Base-by-base conservation (phyloP, 2,888 invertebrate genomes). In the Cheilosia vernalis region DNA sequence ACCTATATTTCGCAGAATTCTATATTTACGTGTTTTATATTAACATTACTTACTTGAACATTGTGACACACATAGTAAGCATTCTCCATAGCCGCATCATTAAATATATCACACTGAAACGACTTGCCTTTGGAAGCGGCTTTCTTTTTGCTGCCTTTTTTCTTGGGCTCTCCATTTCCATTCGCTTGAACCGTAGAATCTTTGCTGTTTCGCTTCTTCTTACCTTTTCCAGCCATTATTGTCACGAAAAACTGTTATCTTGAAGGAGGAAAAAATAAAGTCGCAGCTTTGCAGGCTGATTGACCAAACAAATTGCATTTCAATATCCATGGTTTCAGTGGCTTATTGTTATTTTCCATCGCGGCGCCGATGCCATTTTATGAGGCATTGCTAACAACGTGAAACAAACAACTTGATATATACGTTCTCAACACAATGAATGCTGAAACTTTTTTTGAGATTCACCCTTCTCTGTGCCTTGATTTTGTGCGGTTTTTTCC, bases 11-110 rank as follows among this genome's bases (percentile, higher is more conserved):
- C 13, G 24, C 42, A 61, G 13, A 55, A 33, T 15, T 30, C 17
- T 56, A 17, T 15, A 13, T 13, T 3, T 4, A 4, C 13, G 37
- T 13, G 13, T 13, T 10, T 10, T 10, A 10, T 10, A 0, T 37
- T 37, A 3, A 13, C 37, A 13, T 37, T 37, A 37, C 13, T 61
- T 17, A 96, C 96, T 92, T 97, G 97, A 0, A 98, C 96, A 90
- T 97, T 98, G 90, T 98, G 98, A 88, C 98, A 98, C 0, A 96
- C 97, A 89, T 97, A 97, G 91, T 98, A 98, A 0, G 98, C 97
- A 90, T 98, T 98, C 87, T 97, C 96, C 97, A 98, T 98, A 0
- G 97, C 98, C 2, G 96, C 95, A 88, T 97, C 97, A 87, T 96
- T 97, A 89, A 98, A 95, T 89, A 98, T 96, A 89, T 98, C 97